phyloP scores from a whole-genome alignment of 2,113 vertebrate genomes.

The Notothenia coriiceps region DNA sequence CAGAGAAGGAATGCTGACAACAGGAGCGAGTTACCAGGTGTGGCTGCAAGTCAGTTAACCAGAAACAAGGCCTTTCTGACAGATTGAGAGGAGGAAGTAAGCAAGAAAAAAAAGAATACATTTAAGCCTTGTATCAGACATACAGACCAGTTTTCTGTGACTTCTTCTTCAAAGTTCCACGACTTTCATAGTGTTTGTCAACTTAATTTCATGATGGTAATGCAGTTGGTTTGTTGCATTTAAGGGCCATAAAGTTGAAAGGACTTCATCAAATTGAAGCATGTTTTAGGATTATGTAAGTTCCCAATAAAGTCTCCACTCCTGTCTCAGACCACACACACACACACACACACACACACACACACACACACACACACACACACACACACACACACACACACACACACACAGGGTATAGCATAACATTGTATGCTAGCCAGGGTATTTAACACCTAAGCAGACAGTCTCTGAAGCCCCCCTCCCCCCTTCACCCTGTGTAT shows the following conservation, averaged over 20 bases:
- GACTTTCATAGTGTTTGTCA: slow-evolving; percentile 2
- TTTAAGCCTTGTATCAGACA: slow-evolving; percentile 19
- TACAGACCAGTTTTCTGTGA: slow-evolving; percentile 54
- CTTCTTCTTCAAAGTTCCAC: slow-evolving; percentile 33
- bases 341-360: slow-evolving; percentile 5
- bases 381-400: too few relatives aligned
- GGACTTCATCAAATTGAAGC: slow-evolving; percentile 13
- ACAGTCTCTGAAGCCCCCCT: slow-evolving; percentile 32
- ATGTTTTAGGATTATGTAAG: slow-evolving; percentile 27
- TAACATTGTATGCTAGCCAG: slow-evolving; percentile 55
- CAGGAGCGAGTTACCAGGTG: slow-evolving; percentile 90
- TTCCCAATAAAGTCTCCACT: slow-evolving; percentile 4
- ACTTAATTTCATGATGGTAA: neutral
- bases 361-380: slow-evolving; percentile 1
- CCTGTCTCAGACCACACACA: slow-evolving; percentile 6
- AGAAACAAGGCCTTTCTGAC: slow-evolving; percentile 84
- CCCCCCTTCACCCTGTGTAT: slow-evolving; percentile 16
- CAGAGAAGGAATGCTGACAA: slow-evolving; percentile 86
- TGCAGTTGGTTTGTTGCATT: neutral
- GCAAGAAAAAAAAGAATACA: slow-evolving; percentile 36
- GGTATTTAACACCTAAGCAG: slow-evolving; percentile 66
- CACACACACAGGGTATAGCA: slow-evolving; percentile 35
- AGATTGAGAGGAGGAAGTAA: slow-evolving; percentile 61
- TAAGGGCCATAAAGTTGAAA: slow-evolving; percentile 25
- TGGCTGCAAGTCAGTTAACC: slow-evolving; percentile 85